These are phyloP conservation scores for Pseudorhombus dupliciocellatus DNA, from an alignment of 2,113 vertebrate genomes.

Conservation along the genomic window DNA sequence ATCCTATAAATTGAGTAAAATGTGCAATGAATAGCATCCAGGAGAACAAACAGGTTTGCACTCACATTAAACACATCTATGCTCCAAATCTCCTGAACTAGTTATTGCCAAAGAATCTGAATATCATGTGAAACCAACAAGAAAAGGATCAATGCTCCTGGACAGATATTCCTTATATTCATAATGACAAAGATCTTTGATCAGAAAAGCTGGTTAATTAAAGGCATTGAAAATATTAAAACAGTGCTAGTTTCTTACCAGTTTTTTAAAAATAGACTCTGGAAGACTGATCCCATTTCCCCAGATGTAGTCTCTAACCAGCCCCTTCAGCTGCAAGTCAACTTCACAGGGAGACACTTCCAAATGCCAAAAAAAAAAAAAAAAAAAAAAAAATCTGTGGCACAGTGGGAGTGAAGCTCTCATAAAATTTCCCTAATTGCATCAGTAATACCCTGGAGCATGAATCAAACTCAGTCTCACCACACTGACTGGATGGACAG, in stretches of 20 bases:
- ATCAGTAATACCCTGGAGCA: not conserved
- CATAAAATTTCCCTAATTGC: not conserved
- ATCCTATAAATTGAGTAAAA: conserved; percentile 59
- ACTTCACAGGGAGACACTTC: not conserved
- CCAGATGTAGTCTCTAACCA: conserved; percentile 20
- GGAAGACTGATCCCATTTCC: conserved; percentile 16
- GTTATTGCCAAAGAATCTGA: conserved; percentile 64
- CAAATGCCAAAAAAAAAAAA: conserved; percentile 9
- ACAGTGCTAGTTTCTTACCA: conserved; percentile 36
- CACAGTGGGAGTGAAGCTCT: not conserved
- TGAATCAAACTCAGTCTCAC: not conserved
- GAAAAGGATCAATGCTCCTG: conserved; percentile 17
- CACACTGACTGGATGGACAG: not conserved
- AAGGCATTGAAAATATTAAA: conserved; percentile 20
- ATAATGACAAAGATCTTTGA: conserved; percentile 9
- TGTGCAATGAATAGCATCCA: conserved; percentile 73
- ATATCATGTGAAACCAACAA: conserved; percentile 24
- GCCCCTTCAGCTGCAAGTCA: conserved; percentile 14
- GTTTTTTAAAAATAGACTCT: conserved; percentile 5
- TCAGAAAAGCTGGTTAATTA: conserved; percentile 24
- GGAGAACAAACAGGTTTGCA: conserved; percentile 49
- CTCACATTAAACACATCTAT: conserved; percentile 44
- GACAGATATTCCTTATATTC: conserved; percentile 19
- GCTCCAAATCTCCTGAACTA: conserved; percentile 43
- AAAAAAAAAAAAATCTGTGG: conserved; percentile 18